Conservation (phyloP, 37 sponge, comb jelly and placozoan species). For the Beroe forskalii region DNA sequence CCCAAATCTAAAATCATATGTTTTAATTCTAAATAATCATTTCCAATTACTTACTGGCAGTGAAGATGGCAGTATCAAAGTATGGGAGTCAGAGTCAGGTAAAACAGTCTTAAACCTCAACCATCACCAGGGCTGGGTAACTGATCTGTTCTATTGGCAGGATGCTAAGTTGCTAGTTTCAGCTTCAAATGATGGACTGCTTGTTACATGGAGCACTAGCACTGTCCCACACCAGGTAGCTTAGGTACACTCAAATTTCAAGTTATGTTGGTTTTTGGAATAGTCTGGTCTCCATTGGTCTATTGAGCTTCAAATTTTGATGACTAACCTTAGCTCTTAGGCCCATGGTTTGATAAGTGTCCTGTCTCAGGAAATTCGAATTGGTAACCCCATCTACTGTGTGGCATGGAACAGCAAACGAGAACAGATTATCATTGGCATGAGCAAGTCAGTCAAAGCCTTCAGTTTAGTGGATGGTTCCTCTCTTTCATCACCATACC, state of each 20-base stretch:
- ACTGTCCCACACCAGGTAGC: slow-evolving; percentile 34
- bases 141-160: slow-evolving; percentile 41
- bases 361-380: slow-evolving; percentile 10
- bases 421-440: slow-evolving; percentile 58
- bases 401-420: slow-evolving; percentile 61
- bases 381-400: slow-evolving; percentile 48
- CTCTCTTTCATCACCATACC: slow-evolving; percentile 20
- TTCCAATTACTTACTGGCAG: neutral
- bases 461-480: slow-evolving; percentile 24
- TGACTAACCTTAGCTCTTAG: too few relatives aligned
- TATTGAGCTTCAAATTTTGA: too few relatives aligned
- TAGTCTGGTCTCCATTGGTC: too few relatives aligned
- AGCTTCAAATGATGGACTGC: slow-evolving; percentile 42
- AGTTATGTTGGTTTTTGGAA: too few relatives aligned
- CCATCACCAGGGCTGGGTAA: slow-evolving; percentile 45
- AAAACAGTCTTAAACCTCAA: slow-evolving; percentile 28
- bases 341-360: too few relatives aligned
- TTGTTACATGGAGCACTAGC: slow-evolving; percentile 43
- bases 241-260: too few relatives aligned
- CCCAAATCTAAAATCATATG: too few relatives aligned
- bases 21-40: neutral
- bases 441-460: slow-evolving; percentile 52
- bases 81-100: slow-evolving; percentile 62
- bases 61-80: slow-evolving; percentile 60
- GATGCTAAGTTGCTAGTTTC: slow-evolving; percentile 48